These are phyloP conservation scores for Taeniopygia guttata DNA, from an alignment of 2,797 vertebrate genomes.

Conservation along the genomic window DNA sequence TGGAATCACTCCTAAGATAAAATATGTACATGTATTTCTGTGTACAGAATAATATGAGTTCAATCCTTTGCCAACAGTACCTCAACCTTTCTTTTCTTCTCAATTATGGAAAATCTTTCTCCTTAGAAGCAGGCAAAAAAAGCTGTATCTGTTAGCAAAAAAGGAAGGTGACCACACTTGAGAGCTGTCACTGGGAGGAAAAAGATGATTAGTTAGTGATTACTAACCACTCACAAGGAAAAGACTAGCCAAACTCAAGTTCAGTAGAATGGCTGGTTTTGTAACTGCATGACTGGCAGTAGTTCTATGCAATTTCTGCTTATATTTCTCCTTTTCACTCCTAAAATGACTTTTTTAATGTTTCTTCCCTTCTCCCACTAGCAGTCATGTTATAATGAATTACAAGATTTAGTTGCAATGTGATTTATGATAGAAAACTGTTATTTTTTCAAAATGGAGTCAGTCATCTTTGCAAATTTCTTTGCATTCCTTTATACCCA, in stretches of 20 bases:
- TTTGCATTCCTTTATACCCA: not conserved
- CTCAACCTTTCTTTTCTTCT: not conserved
- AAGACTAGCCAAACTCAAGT: not conserved
- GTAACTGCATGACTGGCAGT: not conserved
- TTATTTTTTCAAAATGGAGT: not conserved
- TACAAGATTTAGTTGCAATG: not conserved
- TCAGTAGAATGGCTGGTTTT: not conserved
- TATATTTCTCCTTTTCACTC: not conserved
- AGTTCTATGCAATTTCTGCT: not conserved
- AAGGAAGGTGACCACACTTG: not conserved
- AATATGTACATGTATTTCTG: not conserved
- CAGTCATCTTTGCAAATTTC: not conserved
- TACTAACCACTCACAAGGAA: not conserved
- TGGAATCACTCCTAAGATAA: not conserved
- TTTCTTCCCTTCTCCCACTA: not conserved
- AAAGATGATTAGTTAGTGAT: not conserved
- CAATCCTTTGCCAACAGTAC: not conserved
- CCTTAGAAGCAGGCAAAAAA: not conserved
- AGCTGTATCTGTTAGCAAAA: not conserved
- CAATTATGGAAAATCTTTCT: not conserved
- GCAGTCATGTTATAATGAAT: not conserved
- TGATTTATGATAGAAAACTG: not conserved
- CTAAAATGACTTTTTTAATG: not conserved
- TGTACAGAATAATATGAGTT: not conserved
- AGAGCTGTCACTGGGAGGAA: not conserved